Percentiles rank a stretch among this genome's conserved stretches.
Evolutionary conservation across 2,797 vertebrate genomes (phyloP).

Genomic region (Pseudotriccus pelzelni): DNA sequence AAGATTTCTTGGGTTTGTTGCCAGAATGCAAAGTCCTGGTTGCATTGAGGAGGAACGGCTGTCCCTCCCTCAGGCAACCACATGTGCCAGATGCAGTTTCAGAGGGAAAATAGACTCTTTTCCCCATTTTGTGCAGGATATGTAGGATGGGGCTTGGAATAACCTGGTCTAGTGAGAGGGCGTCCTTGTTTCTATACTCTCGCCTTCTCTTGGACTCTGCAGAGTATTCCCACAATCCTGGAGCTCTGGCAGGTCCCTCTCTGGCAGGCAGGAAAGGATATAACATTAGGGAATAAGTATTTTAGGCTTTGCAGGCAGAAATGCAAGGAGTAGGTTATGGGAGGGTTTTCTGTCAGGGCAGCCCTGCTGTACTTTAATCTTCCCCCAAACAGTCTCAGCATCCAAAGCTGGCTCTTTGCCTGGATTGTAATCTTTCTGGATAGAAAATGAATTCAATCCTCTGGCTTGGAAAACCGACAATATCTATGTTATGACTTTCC

Average conservation of each 20-base stretch:
- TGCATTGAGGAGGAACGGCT: accelerated
- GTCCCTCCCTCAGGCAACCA: background rate
- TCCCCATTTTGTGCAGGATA: background rate
- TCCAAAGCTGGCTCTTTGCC: background rate
- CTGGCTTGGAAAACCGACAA: background rate
- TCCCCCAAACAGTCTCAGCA: background rate
- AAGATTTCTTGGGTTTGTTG: background rate
- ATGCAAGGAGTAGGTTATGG: background rate
- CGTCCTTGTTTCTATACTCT: background rate
- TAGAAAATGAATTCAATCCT: background rate
- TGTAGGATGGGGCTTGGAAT: background rate
- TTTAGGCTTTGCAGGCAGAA: background rate
- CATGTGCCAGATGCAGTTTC: background rate
- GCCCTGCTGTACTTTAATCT: background rate
- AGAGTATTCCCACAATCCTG: background rate
- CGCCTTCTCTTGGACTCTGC: background rate
- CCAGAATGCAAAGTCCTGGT: background rate
- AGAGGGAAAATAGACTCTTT: background rate
- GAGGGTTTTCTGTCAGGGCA: background rate
- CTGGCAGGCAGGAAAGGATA: background rate
- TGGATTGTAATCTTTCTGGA: background rate
- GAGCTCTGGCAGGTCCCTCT: background rate
- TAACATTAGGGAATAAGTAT: background rate
- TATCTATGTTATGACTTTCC: background rate
- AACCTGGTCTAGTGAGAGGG: background rate